These are phyloP conservation scores for Listronotus bonariensis DNA, from an alignment of 1,140 invertebrate species.

Conservation along the genomic window DNA sequence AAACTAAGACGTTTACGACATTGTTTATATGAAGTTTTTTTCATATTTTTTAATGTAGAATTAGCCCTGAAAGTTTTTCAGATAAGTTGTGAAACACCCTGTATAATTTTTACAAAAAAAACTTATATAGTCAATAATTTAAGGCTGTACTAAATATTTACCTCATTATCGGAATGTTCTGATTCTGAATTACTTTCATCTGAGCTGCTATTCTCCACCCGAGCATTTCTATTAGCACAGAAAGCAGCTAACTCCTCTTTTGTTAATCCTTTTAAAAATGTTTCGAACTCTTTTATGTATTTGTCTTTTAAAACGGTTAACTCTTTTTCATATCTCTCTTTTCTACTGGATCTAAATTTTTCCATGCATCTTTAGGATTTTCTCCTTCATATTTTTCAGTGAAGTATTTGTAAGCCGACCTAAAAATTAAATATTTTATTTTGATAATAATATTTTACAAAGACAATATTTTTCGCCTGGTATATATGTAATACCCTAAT, in stretches of 20 bases:
- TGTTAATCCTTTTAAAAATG: conserved; percentile 55
- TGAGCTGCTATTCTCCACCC: conserved; percentile 12
- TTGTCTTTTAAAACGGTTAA: conserved; percentile 49
- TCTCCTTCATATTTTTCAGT: conserved; percentile 50
- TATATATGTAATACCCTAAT: too few species aligned
- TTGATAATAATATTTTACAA: not conserved
- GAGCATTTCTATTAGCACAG: conserved; percentile 28
- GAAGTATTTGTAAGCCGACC: conserved; percentile 56
- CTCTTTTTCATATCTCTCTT: conserved; percentile 52
- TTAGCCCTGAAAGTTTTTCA: too few species aligned
- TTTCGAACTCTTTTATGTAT: conserved; percentile 57
- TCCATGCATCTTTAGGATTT: conserved; percentile 52
- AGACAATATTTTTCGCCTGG: too few species aligned
- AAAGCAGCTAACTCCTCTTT: conserved; percentile 53
- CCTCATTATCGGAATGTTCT: conserved; percentile 6
- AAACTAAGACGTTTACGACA: too few species aligned
- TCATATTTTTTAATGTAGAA: too few species aligned
- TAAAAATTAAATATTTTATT: conserved; percentile 40
- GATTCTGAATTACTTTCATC: conserved; percentile 21
- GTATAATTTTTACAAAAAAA: too few species aligned
- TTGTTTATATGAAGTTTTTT: too few species aligned
- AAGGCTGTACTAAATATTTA: not conserved
- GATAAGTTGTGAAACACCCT: too few species aligned
- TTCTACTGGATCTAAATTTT: conserved; percentile 48
- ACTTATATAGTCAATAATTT: too few species aligned